Conservation (phyloP, 2,113 vertebrate genomes). For the Panthera tigris region DNA sequence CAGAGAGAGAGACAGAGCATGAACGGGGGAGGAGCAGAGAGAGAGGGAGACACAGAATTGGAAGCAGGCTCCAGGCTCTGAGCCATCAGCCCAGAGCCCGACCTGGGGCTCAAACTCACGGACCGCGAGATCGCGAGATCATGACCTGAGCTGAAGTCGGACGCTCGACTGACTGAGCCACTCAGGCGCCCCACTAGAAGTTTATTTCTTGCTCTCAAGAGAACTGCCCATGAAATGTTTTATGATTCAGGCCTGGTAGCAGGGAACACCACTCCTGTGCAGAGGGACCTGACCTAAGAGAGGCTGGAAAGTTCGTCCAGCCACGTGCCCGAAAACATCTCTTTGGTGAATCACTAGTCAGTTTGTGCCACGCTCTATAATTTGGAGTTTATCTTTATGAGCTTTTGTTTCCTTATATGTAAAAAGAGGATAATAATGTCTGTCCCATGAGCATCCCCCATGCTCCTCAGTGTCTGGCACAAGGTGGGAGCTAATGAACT, state of each 20-base stretch:
- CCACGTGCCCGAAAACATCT: neutral
- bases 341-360: neutral
- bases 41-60: no score
- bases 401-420: neutral
- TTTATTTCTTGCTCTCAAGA: neutral
- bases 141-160: no score
- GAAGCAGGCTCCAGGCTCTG: no score
- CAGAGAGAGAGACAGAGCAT: no score
- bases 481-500: neutral
- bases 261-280: neutral
- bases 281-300: no score
- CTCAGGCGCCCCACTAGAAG: no score
- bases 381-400: neutral
- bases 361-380: neutral
- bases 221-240: neutral
- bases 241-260: neutral
- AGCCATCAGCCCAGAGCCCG: no score
- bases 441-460: neutral
- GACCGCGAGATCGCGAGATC: no score
- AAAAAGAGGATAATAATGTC: neutral
- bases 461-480: neutral
- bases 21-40: no score
- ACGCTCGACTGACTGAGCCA: no score
- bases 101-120: no score
- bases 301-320: neutral